These are phyloP conservation scores for Drosophila macrospina DNA, from an alignment of 2,888 invertebrate genomes.

Conservation along the genomic window DNA sequence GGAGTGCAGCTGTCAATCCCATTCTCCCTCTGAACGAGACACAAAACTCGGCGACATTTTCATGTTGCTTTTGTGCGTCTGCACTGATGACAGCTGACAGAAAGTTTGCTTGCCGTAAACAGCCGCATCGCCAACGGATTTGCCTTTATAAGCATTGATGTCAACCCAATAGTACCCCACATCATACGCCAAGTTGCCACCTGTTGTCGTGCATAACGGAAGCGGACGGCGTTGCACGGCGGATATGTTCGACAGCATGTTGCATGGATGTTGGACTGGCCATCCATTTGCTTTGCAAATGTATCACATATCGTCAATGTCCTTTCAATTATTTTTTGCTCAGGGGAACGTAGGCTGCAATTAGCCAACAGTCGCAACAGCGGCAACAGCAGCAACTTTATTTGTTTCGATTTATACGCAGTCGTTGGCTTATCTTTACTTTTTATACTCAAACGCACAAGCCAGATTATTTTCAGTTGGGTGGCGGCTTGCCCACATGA, in stretches of 20 bases:
- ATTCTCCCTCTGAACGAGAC: not conserved
- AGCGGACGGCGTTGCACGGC: slow-evolving; percentile 51
- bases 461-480: slow-evolving; percentile 42
- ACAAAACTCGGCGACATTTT: slow-evolving; percentile 20
- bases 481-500: slow-evolving; percentile 53
- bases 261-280: slow-evolving; percentile 53
- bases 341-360: slow-evolving; percentile 49
- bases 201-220: slow-evolving; percentile 80
- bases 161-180: slow-evolving; percentile 9
- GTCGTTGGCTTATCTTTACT: slow-evolving; percentile 81
- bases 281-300: slow-evolving; percentile 64
- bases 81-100: slow-evolving; percentile 75
- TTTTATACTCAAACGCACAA: slow-evolving; percentile 83
- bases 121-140: slow-evolving; percentile 39
- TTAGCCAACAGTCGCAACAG: slow-evolving; percentile 60
- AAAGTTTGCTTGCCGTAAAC: slow-evolving; percentile 72
- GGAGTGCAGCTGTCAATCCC: slow-evolving; percentile 26
- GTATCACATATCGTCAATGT: slow-evolving; percentile 52
- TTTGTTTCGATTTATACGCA: slow-evolving; percentile 69
- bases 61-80: slow-evolving; percentile 68
- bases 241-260: slow-evolving; percentile 83
- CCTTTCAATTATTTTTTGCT: slow-evolving; percentile 39
- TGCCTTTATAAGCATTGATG: slow-evolving; percentile 39
- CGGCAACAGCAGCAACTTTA: slow-evolving; percentile 43
- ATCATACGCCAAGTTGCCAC: slow-evolving; percentile 71